Conservation (phyloP, 2,797 vertebrate species). For the Triplophysa yarkandensis region DNA sequence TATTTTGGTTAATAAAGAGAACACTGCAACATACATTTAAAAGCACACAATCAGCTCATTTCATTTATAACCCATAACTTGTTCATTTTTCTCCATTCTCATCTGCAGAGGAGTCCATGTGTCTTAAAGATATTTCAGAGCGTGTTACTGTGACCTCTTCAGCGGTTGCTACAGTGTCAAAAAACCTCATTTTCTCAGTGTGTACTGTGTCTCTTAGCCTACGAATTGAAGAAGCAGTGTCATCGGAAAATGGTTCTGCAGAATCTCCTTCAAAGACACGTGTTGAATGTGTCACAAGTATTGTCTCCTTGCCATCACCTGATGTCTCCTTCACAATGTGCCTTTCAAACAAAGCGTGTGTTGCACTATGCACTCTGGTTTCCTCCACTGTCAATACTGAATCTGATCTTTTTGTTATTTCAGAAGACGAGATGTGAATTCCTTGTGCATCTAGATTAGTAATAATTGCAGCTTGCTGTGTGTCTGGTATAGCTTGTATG, state of each 20-base stretch:
- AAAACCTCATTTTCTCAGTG: constrained; percentile 80
- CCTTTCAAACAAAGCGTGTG: constrained; percentile 61
- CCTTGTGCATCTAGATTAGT: constrained; percentile 62
- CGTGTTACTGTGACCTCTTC: constrained; percentile 35
- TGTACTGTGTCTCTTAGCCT: constrained; percentile 74
- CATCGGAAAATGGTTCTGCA: constrained; percentile 66
- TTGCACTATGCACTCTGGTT: constrained; percentile 49
- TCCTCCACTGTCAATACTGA: constrained; percentile 62
- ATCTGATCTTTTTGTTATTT: constrained; percentile 48
- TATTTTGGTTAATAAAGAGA: constrained; percentile 25
- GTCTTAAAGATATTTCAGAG: constrained; percentile 47
- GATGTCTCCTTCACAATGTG: constrained; percentile 65
- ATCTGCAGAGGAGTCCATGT: constrained; percentile 51
- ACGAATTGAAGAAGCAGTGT: constrained; percentile 72
- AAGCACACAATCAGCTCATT: constrained; percentile 30
- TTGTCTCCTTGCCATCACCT: constrained; percentile 67
- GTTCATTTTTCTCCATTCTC: constrained; percentile 51
- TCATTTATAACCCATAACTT: constrained; percentile 1
- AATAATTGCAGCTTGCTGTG: constrained; percentile 67
- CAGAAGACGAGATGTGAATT: constrained; percentile 45
- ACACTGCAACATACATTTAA: constrained; percentile 32
- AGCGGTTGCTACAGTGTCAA: constrained; percentile 66
- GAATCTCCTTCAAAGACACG: constrained; percentile 59
- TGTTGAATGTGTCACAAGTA: constrained; percentile 73
- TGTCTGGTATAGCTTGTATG: constrained; percentile 70